Evolutionary conservation across 1,140 invertebrate genomes (phyloP), one percentile per base, ranked within the genome.

Genomic region (Lethrus apterus): DNA sequence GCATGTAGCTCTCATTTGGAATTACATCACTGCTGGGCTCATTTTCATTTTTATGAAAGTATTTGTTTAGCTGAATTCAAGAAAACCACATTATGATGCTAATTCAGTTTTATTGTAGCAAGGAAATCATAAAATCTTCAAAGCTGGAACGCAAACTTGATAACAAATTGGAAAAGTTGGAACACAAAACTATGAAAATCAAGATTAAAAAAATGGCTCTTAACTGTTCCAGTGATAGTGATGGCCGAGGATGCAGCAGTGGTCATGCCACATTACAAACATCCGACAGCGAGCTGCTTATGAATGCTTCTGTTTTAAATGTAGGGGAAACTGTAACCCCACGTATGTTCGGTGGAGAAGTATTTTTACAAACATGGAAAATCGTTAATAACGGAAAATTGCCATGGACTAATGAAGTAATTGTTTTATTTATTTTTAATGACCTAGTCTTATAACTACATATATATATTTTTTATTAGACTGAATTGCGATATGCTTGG

Each of bases 81-180:
- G n/a, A n/a, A n/a, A n/a, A n/a, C n/a, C n/a, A n/a, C n/a, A n/a
- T n/a, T n/a, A n/a, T n/a, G n/a, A n/a, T n/a, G n/a, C n/a, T n/a
- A n/a, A n/a, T n/a, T n/a, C n/a, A n/a, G n/a, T n/a, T n/a, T 44
- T 44, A 17, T 44, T 35, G 4, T 29, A 46, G 45, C 8, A 48
- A 42, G 30, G 30, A 48, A 13, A 34, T 42, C 8, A 23, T 49
- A 15, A 57, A 57, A 46, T 54, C 57, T 0, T 13, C 58, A 19
- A 67, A 65, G 45, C 49, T 62, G 20, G 65, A 67, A 42, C 50
- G 53, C 15, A 67, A 66, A 46, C 19, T 65, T 5, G 57, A 60
- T 30, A 52, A 31, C 2, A 65, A 66, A 50, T 34, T 67, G 34
- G 65, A 67, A 23, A 66, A 67, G 51, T 34, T 67, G 9, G 66